A percentile compares a stretch with the other conserved stretches of the same genome.
These are phyloP conservation scores for Acrocera orbiculus DNA, from an alignment of 2,888 invertebrate species.

Conservation along the genomic window DNA sequence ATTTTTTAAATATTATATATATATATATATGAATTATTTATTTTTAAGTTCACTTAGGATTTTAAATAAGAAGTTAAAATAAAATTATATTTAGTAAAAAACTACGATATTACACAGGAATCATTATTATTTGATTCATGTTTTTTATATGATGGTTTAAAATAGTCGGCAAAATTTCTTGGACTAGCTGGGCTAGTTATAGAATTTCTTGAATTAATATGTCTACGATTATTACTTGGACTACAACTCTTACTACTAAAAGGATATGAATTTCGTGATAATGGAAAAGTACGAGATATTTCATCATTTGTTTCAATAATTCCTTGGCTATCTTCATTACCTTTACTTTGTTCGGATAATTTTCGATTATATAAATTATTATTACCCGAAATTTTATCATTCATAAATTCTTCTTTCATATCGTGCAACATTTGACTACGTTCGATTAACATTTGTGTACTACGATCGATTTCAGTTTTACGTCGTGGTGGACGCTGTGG, in stretches of 20 bases:
- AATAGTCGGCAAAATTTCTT: constrained; percentile 20
- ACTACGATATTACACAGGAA: constrained; percentile 26
- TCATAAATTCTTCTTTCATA: constrained; percentile 28
- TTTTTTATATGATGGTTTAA: constrained; percentile 16
- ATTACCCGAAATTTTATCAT: constrained; percentile 24
- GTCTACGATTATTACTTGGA: constrained; percentile 1
- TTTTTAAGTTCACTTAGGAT: neutral
- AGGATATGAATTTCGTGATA: constrained; percentile 1
- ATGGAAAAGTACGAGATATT: constrained; percentile 1
- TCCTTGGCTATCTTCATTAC: neutral
- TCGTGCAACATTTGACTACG: constrained; percentile 27
- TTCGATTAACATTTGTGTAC: constrained; percentile 23
- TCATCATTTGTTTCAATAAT: neutral
- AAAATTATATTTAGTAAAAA: too few relatives aligned
- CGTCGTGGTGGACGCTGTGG: constrained; percentile 13
- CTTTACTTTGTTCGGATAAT: constrained; percentile 3
- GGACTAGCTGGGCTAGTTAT: constrained; percentile 6
- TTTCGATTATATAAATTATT: constrained; percentile 30
- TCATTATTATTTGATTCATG: too few relatives aligned
- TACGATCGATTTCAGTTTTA: constrained; percentile 17
- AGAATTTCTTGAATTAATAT: constrained; percentile 1
- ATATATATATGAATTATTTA: neutral
- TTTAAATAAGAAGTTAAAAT: too few relatives aligned
- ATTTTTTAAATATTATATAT: neutral
- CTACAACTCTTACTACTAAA: neutral